Percentiles rank a stretch among this genome's conserved stretches.
Evolutionary conservation across 2,888 invertebrate genomes (phyloP).

Genomic region (Exocentrus adspersus): DNA sequence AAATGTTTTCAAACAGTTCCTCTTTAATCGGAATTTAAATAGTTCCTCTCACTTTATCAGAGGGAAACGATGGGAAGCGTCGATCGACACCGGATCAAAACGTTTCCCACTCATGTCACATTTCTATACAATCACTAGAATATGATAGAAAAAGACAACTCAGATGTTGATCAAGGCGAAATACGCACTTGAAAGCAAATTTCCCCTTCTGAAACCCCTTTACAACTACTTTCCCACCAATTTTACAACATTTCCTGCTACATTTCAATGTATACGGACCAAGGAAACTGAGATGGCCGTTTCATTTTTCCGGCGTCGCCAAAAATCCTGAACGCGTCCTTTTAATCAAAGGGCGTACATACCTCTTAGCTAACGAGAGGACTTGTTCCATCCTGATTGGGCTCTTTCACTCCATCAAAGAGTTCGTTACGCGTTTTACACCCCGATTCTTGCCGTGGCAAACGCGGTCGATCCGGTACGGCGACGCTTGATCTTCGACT

Average conservation of each 20-base stretch:
- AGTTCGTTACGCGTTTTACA: constrained; percentile 37
- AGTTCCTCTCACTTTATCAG: not conserved
- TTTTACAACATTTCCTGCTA: no score
- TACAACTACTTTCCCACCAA: not conserved
- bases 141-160: no score
- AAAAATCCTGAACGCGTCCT: constrained; percentile 21
- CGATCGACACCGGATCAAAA: no score
- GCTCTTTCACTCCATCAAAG: constrained; percentile 45
- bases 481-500: constrained; percentile 32
- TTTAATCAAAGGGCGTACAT: constrained; percentile 42
- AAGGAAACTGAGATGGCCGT: not conserved
- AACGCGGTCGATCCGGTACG: constrained; percentile 36
- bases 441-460: constrained; percentile 36
- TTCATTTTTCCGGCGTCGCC: not conserved
- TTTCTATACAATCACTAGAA: no score
- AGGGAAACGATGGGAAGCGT: no score
- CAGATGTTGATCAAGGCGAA: no score
- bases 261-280: no score
- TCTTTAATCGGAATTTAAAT: constrained; percentile 31
- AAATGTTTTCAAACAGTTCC: constrained; percentile 32
- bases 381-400: constrained; percentile 59
- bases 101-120: no score
- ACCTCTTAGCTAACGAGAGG: constrained; percentile 53
- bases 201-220: no score
- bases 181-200: no score